phyloP scores from a whole-genome alignment of 2,113 vertebrate species.

The Saimiri boliviensis region DNA sequence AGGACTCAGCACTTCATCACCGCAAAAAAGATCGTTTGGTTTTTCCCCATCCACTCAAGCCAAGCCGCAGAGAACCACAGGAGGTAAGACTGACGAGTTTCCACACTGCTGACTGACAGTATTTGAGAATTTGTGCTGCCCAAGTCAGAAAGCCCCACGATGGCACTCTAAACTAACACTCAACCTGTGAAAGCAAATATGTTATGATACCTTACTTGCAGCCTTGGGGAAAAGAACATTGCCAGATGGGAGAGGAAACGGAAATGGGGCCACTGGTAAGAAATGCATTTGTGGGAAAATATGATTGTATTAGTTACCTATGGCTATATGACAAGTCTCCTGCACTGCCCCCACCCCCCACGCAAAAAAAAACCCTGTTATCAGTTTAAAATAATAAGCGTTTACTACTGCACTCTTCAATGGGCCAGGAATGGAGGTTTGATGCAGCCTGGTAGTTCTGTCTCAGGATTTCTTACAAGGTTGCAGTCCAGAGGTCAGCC shows the following conservation, averaged over 20 bases:
- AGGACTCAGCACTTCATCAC: background rate
- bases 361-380: background rate
- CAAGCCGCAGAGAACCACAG: background rate
- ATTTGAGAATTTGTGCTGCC: background rate
- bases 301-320: background rate
- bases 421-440: background rate
- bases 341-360: no score
- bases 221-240: background rate
- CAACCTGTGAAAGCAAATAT: background rate
- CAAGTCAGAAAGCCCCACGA: background rate
- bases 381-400: background rate
- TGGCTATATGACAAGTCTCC: background rate
- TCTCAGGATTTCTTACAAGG: background rate
- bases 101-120: accelerated
- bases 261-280: background rate
- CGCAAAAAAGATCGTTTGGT: background rate
- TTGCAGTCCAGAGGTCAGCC: background rate
- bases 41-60: background rate
- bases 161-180: background rate
- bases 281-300: background rate
- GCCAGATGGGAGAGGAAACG: background rate
- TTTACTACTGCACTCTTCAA: background rate
- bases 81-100: accelerated
- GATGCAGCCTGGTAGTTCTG: no score
- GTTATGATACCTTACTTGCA: background rate